These are phyloP conservation scores for Halcyon malimbica DNA, from an alignment of 2,113 vertebrate species.

Conservation along the genomic window DNA sequence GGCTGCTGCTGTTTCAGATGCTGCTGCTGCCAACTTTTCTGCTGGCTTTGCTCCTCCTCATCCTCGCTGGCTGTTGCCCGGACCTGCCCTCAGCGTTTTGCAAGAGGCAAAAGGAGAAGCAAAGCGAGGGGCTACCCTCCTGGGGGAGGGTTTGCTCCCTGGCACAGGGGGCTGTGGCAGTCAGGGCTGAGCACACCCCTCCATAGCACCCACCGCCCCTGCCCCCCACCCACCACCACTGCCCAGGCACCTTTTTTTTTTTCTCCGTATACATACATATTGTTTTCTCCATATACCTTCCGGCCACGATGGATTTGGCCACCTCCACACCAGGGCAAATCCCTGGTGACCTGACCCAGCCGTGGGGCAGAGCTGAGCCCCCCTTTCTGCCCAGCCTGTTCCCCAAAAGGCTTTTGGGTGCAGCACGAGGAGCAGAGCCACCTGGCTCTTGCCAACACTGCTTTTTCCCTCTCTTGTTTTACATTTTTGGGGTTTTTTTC, in stretches of 20 bases:
- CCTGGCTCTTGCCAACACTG: background rate
- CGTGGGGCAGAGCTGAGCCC: background rate
- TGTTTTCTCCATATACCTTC: background rate
- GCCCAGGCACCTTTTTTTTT: too few species aligned
- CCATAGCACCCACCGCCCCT: background rate
- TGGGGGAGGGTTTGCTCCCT: background rate
- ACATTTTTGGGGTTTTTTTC: background rate
- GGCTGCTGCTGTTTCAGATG: background rate
- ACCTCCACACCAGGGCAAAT: background rate
- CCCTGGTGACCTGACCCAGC: background rate
- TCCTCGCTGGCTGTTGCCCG: background rate
- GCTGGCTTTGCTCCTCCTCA: background rate
- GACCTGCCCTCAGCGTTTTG: background rate
- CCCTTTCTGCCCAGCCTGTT: background rate
- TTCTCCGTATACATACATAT: background rate
- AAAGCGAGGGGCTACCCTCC: background rate
- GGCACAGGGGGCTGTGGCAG: background rate
- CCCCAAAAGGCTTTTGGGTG: background rate
- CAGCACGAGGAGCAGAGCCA: background rate
- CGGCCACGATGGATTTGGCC: background rate
- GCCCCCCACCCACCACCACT: background rate
- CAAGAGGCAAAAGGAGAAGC: background rate
- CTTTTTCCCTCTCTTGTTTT: background rate
- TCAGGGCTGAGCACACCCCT: rapidly evolving
- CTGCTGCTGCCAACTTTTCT: background rate